phyloP scores from a whole-genome alignment of 2,888 invertebrate genomes.

The Digitonthophagus gazella region DNA sequence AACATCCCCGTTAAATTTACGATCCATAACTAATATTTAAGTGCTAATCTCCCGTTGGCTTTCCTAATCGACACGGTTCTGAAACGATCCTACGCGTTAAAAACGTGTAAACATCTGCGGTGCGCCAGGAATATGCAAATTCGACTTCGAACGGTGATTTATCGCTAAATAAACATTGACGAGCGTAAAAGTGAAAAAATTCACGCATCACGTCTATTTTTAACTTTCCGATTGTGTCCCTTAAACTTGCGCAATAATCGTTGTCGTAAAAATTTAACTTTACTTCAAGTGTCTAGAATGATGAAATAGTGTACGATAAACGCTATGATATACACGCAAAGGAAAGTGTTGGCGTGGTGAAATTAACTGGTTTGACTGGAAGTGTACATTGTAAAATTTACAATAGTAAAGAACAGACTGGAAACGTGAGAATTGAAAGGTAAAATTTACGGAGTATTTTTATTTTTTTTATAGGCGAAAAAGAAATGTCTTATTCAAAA shows the following conservation, averaged over 20 bases:
- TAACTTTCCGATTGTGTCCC: background rate
- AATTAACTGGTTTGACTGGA: background rate
- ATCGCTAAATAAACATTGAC: background rate
- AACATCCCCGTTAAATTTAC: background rate
- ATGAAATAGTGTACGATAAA: background rate
- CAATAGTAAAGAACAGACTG: background rate
- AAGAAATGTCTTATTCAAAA: background rate
- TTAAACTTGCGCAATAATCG: no score
- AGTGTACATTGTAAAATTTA: background rate
- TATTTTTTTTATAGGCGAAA: background rate
- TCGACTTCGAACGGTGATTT: background rate
- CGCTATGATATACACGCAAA: background rate
- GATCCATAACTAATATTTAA: background rate
- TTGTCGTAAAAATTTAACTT: no score
- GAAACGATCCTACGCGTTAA: background rate
- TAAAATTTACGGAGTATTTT: background rate
- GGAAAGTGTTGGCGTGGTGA: background rate
- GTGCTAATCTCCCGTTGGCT: background rate
- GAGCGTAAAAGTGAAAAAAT: background rate
- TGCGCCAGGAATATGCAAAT: background rate
- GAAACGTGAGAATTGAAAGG: background rate
- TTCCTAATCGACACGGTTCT: background rate
- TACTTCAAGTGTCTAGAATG: no score
- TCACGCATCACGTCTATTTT: background rate
- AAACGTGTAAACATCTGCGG: background rate